Evolutionary conservation across 2,888 invertebrate species (phyloP), one percentile per base, ranked within the genome.

Genomic region (Adineta ricciae): DNA sequence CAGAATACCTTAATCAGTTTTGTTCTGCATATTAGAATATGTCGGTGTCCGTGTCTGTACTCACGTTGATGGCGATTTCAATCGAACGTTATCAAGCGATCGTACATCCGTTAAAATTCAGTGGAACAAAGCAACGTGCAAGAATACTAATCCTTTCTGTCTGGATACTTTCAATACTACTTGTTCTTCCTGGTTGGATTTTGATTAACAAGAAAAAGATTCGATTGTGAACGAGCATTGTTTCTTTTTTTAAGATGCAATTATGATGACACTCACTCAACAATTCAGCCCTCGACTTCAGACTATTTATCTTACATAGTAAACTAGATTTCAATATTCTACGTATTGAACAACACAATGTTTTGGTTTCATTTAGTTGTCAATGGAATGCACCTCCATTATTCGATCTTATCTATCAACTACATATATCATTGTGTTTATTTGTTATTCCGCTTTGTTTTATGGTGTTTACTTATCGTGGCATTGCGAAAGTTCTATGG

Each of bases 21-120:
- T 50, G 3, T 7, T 50, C 2, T 9, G 50, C 41, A 2, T 78
- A 24, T 5, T 41, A 85, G 85, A 83, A 72, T 36, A 85, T 96
- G 86, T 96, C 96, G 86, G 95, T 97, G 88, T 94, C 95, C 87
- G 96, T 96, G 0, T 96, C 96, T 38, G 97, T 97, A 84, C 96
- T 98, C 91, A 97, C 97, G 0, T 93, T 98, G 88, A 95, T 97
- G 94, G 97, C 97, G 86, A 97, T 98, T 88, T 95, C 97, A 87
- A 94, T 97, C 88, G 98, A 98, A 92, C 94, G 98, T 97, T 97
- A 90, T 83, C 82, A 86, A 36, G 86, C 86, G 21, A 86, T 86
- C 41, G 84, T 86, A 41, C 56, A 86, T 73, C 86, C 86, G 14
- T 38, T 86, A 2, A 86, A 86, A 52, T 86, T 86, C 83, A 36